Conservation (phyloP, 2,888 invertebrate species). For the Leucoma salicis region DNA sequence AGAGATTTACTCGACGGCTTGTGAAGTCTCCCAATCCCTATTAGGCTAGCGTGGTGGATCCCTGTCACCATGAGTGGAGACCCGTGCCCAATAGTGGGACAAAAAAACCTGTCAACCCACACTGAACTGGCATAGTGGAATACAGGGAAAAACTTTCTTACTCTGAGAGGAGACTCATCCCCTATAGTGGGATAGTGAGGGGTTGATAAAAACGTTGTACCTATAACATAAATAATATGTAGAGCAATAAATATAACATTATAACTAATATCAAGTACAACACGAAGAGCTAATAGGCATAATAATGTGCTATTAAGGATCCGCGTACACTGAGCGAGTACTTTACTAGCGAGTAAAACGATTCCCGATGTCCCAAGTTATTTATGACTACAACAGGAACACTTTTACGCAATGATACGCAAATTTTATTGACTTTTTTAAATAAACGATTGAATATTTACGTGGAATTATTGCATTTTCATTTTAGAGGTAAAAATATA, state of each 20-base stretch:
- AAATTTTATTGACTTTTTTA: slow-evolving; percentile 27
- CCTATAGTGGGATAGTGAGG: too few relatives aligned
- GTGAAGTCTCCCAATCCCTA: too few relatives aligned
- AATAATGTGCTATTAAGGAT: slow-evolving; percentile 59
- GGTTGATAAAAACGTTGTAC: too few relatives aligned
- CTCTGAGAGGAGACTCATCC: too few relatives aligned
- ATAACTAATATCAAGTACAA: slow-evolving; percentile 47
- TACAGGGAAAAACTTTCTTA: too few relatives aligned
- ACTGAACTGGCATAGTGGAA: too few relatives aligned
- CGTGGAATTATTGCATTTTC: not conserved
- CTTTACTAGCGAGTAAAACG: slow-evolving; percentile 40
- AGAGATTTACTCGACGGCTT: too few relatives aligned
- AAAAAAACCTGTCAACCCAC: too few relatives aligned
- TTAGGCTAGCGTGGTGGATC: too few relatives aligned
- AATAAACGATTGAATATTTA: slow-evolving; percentile 10
- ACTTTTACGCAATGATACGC: slow-evolving; percentile 49
- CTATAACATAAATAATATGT: slow-evolving; percentile 24
- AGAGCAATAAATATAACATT: slow-evolving; percentile 31
- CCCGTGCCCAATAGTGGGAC: too few relatives aligned
- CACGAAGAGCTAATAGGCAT: slow-evolving; percentile 61
- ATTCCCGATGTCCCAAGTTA: slow-evolving; percentile 41
- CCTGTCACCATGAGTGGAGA: too few relatives aligned
- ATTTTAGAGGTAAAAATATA: too few relatives aligned
- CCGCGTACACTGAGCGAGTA: slow-evolving; percentile 50
- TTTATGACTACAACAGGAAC: slow-evolving; percentile 44